Evolutionary conservation across 2,113 vertebrate species (phyloP).

Genomic region (Alligator mississippiensis): DNA sequence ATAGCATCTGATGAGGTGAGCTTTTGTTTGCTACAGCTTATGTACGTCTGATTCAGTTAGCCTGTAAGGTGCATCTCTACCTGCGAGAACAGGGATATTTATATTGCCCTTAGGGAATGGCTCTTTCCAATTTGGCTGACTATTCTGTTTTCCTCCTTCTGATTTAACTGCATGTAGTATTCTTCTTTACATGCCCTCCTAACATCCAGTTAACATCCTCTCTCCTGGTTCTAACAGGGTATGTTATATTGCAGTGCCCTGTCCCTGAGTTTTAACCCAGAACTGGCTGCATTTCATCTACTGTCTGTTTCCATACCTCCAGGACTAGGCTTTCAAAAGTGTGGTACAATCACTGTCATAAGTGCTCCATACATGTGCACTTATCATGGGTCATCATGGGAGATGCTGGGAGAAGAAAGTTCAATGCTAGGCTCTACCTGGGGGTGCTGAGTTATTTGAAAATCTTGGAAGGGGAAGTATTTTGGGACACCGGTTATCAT

Average conservation of each 20-base stretch:
- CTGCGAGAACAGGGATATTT: neutral
- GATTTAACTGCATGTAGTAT: neutral
- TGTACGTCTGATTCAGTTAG: too few relatives aligned
- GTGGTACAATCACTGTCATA: too few relatives aligned
- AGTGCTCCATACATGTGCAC: too few relatives aligned
- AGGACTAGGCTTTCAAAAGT: neutral
- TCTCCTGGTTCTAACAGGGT: neutral
- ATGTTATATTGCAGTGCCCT: neutral
- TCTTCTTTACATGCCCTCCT: neutral
- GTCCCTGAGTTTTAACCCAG: neutral
- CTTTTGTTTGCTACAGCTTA: too few relatives aligned
- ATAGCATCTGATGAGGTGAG: too few relatives aligned
- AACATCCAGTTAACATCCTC: neutral
- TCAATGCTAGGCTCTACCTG: too few relatives aligned
- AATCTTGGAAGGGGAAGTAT: too few relatives aligned
- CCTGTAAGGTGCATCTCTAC: neutral
- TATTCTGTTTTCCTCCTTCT: neutral
- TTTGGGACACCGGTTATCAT: too few relatives aligned
- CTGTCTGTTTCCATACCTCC: neutral
- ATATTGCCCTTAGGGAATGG: neutral
- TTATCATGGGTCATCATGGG: too few relatives aligned
- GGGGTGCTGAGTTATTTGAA: too few relatives aligned
- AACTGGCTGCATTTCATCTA: neutral
- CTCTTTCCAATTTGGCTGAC: neutral
- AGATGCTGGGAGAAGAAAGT: too few relatives aligned